These are phyloP conservation scores for Pseudomyrmex gracilis DNA, from an alignment of 1,140 invertebrate species.

Conservation along the genomic window DNA sequence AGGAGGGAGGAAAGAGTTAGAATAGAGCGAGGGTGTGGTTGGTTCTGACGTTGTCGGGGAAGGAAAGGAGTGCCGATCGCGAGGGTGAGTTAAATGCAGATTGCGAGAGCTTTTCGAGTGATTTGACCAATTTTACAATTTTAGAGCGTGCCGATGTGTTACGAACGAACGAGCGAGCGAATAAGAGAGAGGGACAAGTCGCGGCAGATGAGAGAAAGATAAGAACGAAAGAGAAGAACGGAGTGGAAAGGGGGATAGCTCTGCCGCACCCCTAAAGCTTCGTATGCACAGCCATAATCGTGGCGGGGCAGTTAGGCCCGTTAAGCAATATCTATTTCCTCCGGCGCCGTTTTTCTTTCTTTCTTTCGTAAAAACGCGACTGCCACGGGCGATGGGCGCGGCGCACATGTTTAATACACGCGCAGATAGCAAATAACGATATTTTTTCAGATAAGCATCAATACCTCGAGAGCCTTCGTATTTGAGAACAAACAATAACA, in stretches of 20 bases:
- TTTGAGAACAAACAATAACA: neutral
- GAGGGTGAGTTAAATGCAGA: constrained; percentile 58
- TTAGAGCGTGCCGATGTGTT: constrained; percentile 63
- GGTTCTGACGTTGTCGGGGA: constrained; percentile 15
- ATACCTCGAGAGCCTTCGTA: neutral
- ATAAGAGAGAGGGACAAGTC: neutral
- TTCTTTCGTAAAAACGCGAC: constrained; percentile 70
- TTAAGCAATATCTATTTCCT: constrained; percentile 84
- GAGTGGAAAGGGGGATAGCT: constrained; percentile 22
- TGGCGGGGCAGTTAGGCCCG: constrained; percentile 66
- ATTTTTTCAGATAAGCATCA: constrained; percentile 30
- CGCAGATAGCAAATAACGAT: constrained; percentile 44
- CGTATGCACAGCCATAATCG: constrained; percentile 62
- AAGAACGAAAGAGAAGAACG: constrained; percentile 56
- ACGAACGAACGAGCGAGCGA: neutral
- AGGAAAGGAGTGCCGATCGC: constrained; percentile 58
- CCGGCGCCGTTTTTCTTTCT: constrained; percentile 78
- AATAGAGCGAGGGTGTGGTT: constrained; percentile 55
- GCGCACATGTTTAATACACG: constrained; percentile 63
- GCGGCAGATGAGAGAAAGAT: neutral
- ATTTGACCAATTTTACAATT: constrained; percentile 82
- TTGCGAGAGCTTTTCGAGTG: constrained; percentile 58
- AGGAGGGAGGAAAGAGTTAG: constrained; percentile 54
- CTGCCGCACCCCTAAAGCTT: constrained; percentile 71
- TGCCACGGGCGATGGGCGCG: constrained; percentile 70